Base-by-base conservation (phyloP, 2,888 invertebrate genomes). In the Muschampia plurimacula region DNA sequence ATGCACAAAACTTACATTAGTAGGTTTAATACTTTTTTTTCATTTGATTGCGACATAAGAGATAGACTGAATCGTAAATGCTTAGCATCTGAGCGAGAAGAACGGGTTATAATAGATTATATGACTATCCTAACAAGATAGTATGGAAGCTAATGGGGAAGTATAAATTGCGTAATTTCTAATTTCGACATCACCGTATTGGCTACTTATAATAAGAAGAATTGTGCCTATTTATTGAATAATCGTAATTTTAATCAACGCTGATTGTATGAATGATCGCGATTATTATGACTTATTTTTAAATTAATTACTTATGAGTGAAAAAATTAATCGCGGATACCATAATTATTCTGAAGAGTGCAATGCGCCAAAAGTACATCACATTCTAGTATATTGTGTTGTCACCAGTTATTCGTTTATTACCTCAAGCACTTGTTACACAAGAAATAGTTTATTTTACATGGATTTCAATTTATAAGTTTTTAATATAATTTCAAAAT, bases 41-140 rank as follows among this genome's bases (percentile, higher is more conserved):
- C 80, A 82, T 85, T 89, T 83, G 84, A 83, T 84, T 84, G 84
- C 76, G 82, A 83, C 83, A 83, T 84, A 79, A 79, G 81, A 85
- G 82, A 83, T 89, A 92, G 92, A 92, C 92, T 92, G 92, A 92
- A 85, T 83, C 80, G 80, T 84, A 83, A 81, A 81, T 79, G 79
- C 80, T 77, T 80, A 81, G 80, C 81, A 83, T 81, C 78, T 83
- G 79, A 78, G 76, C 75, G 78, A 80, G 77, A 76, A 78, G 77
- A 74, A 74, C 72, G 77, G 75, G 74, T 77, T 74, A 76, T 75
- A n/a, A 74, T 41, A 57, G 22, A 28, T 57, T 57, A 22, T 22
- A 22, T 22, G 22, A 57, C 57, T 57, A 57, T 9, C 57, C 2
- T 46, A 57, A 57, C 2, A 1, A 3, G 10, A 28, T 12, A 57